Evolutionary conservation across 2,113 vertebrate species (phyloP).

Genomic region (Seriola aureovittata): DNA sequence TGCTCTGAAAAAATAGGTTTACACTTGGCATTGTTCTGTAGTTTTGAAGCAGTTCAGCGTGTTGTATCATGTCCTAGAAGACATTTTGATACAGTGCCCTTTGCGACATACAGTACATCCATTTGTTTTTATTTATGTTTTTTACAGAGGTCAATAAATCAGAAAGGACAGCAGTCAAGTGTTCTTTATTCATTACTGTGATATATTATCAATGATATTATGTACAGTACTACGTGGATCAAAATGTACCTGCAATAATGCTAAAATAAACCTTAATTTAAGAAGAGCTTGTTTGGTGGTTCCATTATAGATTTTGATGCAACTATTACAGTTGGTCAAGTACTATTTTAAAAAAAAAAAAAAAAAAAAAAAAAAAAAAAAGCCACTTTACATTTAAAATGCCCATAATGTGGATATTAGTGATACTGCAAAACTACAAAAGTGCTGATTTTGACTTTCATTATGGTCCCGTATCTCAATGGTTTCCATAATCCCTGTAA

Average conservation of each 20-base stretch:
- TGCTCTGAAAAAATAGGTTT: background rate
- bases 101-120: background rate
- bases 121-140: conserved; percentile 35
- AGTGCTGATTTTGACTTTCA: background rate
- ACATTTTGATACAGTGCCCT: conserved; percentile 27
- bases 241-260: conserved; percentile 31
- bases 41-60: conserved; percentile 13
- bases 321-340: conserved; percentile 14
- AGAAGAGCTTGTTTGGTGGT: conserved; percentile 13
- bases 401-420: conserved; percentile 9
- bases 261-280: conserved; percentile 47
- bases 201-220: conserved; percentile 26
- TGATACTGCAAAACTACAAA: background rate
- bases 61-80: background rate
- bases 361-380: background rate
- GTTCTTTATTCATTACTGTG: conserved; percentile 59
- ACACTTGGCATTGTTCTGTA: background rate
- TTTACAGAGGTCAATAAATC: conserved; percentile 59
- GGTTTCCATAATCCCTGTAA: background rate
- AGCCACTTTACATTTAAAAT: conserved; percentile 26
- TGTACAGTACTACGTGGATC: conserved; percentile 56
- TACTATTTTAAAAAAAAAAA: background rate
- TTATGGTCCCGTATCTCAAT: conserved; percentile 12
- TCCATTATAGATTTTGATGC: background rate
- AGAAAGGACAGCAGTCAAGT: conserved; percentile 30